A percentile compares a stretch with the other conserved stretches of the same genome.
Evolutionary conservation across 1,140 invertebrate species (phyloP).

Genomic region (Lepidurus packardi): DNA sequence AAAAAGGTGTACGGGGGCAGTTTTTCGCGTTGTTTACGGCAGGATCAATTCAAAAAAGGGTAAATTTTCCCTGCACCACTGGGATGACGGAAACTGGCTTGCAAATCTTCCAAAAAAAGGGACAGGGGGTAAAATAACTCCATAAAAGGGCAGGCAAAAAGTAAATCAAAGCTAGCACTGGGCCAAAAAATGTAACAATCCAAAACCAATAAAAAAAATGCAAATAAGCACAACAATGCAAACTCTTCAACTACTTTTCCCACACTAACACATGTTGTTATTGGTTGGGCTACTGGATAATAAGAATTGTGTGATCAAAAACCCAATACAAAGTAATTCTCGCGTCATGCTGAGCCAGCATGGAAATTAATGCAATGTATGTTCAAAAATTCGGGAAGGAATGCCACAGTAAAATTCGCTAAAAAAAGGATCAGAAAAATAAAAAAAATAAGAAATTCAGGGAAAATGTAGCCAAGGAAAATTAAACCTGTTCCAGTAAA

Average conservation of each 20-base stretch:
- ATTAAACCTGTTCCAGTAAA: not conserved
- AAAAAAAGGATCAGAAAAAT: not conserved
- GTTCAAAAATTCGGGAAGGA: not conserved
- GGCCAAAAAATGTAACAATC: slow-evolving; percentile 15
- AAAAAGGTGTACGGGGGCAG: not conserved
- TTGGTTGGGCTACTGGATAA: not conserved
- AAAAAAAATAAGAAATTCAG: not conserved
- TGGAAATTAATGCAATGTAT: slow-evolving; percentile 10
- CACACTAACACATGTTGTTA: slow-evolving; percentile 6
- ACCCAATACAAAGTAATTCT: not conserved
- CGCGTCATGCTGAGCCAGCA: not conserved
- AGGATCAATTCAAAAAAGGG: not conserved
- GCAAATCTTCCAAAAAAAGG: too few relatives aligned
- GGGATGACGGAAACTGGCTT: not conserved
- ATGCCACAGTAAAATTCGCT: not conserved
- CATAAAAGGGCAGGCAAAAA: slow-evolving; percentile 11
- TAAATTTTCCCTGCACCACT: not conserved
- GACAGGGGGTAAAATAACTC: not conserved
- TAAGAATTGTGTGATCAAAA: not conserved
- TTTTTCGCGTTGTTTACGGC: not conserved
- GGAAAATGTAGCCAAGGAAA: not conserved
- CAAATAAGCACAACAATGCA: slow-evolving; percentile 5
- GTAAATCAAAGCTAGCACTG: slow-evolving; percentile 21
- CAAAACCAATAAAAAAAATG: slow-evolving; percentile 21
- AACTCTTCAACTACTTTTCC: not conserved